Evolutionary conservation across 1,140 invertebrate species (phyloP).

Genomic region (Drosophila kurseongensis): DNA sequence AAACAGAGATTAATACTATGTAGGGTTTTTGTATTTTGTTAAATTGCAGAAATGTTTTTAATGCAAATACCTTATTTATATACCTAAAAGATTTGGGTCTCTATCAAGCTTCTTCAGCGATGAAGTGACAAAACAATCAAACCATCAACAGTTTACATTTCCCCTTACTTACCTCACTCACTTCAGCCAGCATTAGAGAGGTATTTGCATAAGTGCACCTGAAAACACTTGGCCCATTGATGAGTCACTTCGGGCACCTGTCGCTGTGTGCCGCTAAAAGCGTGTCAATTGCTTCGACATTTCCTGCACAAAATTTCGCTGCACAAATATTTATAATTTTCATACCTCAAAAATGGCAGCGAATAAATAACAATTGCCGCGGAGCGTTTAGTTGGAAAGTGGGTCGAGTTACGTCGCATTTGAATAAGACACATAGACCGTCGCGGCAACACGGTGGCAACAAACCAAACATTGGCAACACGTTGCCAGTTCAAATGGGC

Average conservation of each 20-base stretch:
- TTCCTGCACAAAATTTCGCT: constrained; percentile 69
- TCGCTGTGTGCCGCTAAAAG: constrained; percentile 29
- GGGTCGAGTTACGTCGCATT: constrained; percentile 79
- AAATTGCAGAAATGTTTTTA: too few species aligned
- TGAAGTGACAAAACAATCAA: constrained; percentile 20
- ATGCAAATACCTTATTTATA: too few species aligned
- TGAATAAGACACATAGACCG: constrained; percentile 54
- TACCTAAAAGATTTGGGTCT: too few species aligned
- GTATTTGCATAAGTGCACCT: constrained; percentile 46
- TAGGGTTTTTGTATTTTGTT: too few species aligned
- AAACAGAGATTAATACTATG: too few species aligned
- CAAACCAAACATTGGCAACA: constrained; percentile 32
- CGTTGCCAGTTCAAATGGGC: constrained; percentile 36
- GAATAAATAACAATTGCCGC: constrained; percentile 40
- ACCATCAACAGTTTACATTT: constrained; percentile 16
- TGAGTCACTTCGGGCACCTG: constrained; percentile 52
- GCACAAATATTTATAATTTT: constrained; percentile 70
- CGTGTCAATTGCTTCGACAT: constrained; percentile 69
- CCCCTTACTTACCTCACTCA: constrained; percentile 27
- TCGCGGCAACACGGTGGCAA: constrained; percentile 33
- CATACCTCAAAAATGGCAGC: constrained; percentile 37
- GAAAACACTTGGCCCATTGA: constrained; percentile 33
- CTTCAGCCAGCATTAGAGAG: constrained; percentile 35
- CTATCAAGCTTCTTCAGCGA: neutral
- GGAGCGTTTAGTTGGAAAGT: constrained; percentile 56